Base-by-base conservation (phyloP, 1,140 invertebrate species). In the Heliconius nattereri region DNA sequence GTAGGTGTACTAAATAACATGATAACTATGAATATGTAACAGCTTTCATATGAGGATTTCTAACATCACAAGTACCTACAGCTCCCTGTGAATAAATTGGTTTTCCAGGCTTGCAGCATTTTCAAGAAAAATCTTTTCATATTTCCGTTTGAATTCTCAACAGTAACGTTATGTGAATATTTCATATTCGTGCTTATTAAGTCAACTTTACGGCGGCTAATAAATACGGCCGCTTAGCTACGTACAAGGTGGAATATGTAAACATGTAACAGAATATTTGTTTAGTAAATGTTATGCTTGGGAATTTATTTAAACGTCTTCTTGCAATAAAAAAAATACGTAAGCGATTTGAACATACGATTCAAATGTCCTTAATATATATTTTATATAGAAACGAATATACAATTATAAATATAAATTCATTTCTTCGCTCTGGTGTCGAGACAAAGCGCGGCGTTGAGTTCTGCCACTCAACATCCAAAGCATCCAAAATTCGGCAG, bases 11-110 rank as follows among this genome's bases (percentile, higher is more conserved):
- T 57, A n/a, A 23, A 23, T 57, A 57, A 23, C 20, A 23, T 54
- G 20, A 54, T 57, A 57, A 66, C 60, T 66, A 66, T 26, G 23
- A 66, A 66, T 66, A 26, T 66, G 60, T 66, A 26, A 66, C 60
- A 66, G 60, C 60, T 29, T 66, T 76, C 23, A 49, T 76, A 37
- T 52, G 45, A 76, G 66, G 66, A 76, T 71, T 37, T 76, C 75
- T 45, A 71, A 71, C 75, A 71, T 76, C 16, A 40, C 66, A 29
- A 72, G 71, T 72, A 72, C 71, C 71, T 72, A 72, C 66, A 32
- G 54, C 75, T 76, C 35, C 40, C 75, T 71, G 66, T 37, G 40
- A 71, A 71, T 76, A 76, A 76, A 76, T 76, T 76, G 75, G 75
- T 60, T 76, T 76, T 29, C 60, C 37, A 26, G 35, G 75, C 75